phyloP scores from a whole-genome alignment of 2,113 vertebrate genomes.

The Capricornis sumatraensis region DNA sequence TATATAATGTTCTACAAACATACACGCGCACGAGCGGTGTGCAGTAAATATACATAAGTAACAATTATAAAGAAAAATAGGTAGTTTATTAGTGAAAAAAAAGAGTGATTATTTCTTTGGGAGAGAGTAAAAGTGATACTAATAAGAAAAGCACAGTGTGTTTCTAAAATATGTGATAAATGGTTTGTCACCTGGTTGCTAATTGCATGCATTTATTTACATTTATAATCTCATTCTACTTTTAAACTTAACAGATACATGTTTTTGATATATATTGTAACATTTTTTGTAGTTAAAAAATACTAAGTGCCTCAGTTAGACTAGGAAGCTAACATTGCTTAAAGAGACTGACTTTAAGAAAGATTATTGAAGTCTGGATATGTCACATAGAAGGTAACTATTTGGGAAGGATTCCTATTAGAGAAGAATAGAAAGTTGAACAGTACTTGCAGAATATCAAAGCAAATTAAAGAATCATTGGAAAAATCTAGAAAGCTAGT shows the following conservation, averaged over 20 bases:
- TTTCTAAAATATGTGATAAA: not conserved
- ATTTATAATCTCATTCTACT: not conserved
- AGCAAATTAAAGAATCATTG: not conserved
- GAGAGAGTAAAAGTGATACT: not conserved
- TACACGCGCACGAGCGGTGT: rapidly evolving
- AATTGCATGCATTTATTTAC: not conserved
- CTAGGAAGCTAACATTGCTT: not conserved
- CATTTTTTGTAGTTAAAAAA: not conserved
- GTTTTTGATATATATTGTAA: not conserved
- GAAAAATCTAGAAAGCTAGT: not conserved
- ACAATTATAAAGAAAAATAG: not conserved
- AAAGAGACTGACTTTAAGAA: not conserved
- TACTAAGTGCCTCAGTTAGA: not conserved
- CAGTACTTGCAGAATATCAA: not conserved
- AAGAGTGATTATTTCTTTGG: not conserved
- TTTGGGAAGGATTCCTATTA: not conserved
- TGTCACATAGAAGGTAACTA: not conserved
- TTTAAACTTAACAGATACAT: not conserved
- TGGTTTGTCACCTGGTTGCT: not conserved
- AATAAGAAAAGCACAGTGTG: not conserved
- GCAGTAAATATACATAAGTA: not conserved
- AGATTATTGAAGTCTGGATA: not conserved
- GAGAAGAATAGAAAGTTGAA: not conserved
- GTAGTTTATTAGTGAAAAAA: not conserved
- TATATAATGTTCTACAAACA: not conserved